Base-by-base conservation (phyloP, 1,140 invertebrate species). In the Stratiolaelaps scimitus region DNA sequence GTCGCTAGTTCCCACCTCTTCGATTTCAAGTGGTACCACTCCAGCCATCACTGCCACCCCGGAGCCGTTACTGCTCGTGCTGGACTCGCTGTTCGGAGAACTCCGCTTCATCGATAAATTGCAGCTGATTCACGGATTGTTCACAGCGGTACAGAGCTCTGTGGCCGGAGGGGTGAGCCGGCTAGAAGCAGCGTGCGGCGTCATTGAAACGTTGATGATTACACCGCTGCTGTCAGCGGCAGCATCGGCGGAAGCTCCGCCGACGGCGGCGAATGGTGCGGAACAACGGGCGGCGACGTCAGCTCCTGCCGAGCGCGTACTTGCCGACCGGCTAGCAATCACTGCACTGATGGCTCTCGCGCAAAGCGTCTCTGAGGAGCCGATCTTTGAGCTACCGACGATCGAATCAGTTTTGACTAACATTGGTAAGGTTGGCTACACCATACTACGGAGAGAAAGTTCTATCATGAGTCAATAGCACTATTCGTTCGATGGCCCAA, bases 71-170 rank as follows among this genome's bases (percentile, higher is more conserved):
- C 53, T 60, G 53, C 20, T 60, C 2, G 53, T 29, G 10, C 15
- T 60, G 26, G 53, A 60, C 23, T 60, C 53, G 53, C 53, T 60
- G 15, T 60, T 60, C 53, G 20, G 53, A 60, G 53, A 60, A 23
- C 53, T 60, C 23, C 53, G 53, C 26, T 60, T 60, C 23, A 60
- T 60, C 23, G 53, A 60, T 6, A 60, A 60, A 23, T 23, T 60
- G 13, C 53, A 60, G 10, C 23, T 60, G 26, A 60, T 60, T 10
- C 53, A 60, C 10, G 53, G 53, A 26, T 23, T 60, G 2, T 60
- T 60, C 23, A 29, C 53, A 34, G 20, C 34, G 1, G 15, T 60
- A 34, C 53, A 60, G 34, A 60, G 26, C 26, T 4, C 34, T 40
- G 53, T 60, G 53, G 15, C 53, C 17, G 26, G 26, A 15, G 53